Evolutionary conservation across 2,113 vertebrate species (phyloP).

Genomic region (Herpailurus yagouaroundi): DNA sequence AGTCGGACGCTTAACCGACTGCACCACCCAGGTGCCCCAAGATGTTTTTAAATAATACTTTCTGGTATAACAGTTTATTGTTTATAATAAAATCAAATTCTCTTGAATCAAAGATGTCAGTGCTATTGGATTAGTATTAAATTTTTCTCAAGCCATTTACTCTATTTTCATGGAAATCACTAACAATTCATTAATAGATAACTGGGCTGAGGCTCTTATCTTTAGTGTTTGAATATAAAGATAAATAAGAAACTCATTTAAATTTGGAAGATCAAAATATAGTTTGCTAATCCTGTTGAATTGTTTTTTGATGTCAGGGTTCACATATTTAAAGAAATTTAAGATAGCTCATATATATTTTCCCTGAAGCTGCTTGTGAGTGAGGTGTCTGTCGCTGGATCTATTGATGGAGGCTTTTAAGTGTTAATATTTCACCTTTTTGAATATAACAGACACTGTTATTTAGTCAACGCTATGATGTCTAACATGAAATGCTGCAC

Average conservation of each 20-base stretch:
- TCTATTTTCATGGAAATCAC: constrained; percentile 32
- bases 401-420: neutral
- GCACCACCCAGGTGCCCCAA: too few species aligned
- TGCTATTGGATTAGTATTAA: constrained; percentile 12
- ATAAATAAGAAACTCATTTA: neutral
- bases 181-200: neutral
- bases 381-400: constrained; percentile 40
- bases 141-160: neutral
- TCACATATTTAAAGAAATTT: neutral
- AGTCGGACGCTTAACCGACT: too few species aligned
- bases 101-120: neutral
- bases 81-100: constrained; percentile 2
- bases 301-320: neutral
- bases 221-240: neutral
- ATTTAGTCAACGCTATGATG: constrained; percentile 2
- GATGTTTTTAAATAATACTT: neutral
- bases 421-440: constrained; percentile 31
- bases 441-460: neutral
- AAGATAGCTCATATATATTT: neutral
- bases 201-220: neutral
- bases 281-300: neutral
- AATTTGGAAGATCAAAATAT: neutral
- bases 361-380: neutral
- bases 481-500: neutral
- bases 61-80: neutral